Evolutionary conservation across 2,888 invertebrate genomes (phyloP).

Genomic region (Meta bourneti): DNA sequence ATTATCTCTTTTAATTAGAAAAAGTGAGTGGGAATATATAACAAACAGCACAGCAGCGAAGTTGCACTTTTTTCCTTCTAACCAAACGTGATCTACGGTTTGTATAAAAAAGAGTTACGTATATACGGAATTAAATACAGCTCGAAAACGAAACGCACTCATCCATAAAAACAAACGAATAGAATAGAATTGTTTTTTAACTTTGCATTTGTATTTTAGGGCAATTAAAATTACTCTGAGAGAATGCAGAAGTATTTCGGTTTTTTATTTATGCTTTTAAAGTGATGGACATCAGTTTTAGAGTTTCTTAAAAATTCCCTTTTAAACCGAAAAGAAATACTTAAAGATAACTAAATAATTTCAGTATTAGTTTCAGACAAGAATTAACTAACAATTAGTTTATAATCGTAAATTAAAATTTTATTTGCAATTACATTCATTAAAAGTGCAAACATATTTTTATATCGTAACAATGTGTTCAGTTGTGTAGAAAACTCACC

Average conservation of each 20-base stretch:
- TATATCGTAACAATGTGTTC: not conserved
- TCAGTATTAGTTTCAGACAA: not conserved
- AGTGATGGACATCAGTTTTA: not conserved
- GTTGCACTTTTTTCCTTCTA: not conserved
- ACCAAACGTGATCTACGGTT: not conserved
- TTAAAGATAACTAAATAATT: not conserved
- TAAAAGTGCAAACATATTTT: too few relatives aligned
- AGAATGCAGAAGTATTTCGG: not conserved
- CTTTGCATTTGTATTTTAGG: conserved; percentile 31
- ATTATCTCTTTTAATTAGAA: conserved; percentile 3
- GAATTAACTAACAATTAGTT: not conserved
- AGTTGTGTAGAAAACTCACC: conserved; percentile 5
- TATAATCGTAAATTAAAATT: not conserved
- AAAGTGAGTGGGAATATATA: not conserved
- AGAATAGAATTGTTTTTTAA: not conserved
- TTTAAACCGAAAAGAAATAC: not conserved
- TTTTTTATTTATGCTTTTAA: conserved; percentile 2
- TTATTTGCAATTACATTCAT: not conserved
- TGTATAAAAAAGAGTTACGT: not conserved
- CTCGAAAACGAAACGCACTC: conserved; percentile 42
- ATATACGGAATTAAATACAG: conserved; percentile 46
- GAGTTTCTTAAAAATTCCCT: not conserved
- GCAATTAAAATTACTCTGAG: conserved; percentile 49
- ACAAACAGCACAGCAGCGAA: not conserved
- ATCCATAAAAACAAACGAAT: conserved; percentile 14